phyloP scores from a whole-genome alignment of 2,797 vertebrate genomes.

The Anolis apletophallus region DNA sequence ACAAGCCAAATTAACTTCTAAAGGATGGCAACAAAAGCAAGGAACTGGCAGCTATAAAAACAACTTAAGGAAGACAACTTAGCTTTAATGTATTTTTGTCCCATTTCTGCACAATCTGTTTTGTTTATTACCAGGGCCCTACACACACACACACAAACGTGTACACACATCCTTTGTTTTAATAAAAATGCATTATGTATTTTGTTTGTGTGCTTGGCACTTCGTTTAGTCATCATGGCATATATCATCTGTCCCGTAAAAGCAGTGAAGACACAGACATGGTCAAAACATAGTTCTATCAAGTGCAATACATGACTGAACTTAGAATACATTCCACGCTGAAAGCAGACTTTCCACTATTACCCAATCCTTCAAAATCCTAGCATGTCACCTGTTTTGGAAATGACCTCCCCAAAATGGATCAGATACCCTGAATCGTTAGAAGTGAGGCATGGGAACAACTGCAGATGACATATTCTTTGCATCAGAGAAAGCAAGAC shows the following conservation, averaged over 20 bases:
- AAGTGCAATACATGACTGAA: background rate
- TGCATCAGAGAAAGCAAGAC: slow-evolving; percentile 35
- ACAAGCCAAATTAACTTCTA: slow-evolving; percentile 46
- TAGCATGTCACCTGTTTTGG: background rate
- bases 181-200: slow-evolving; percentile 48
- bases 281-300: background rate
- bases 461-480: slow-evolving; percentile 29
- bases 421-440: background rate
- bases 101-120: slow-evolving; percentile 12
- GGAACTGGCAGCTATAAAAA: slow-evolving; percentile 40
- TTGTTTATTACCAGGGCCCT: slow-evolving; percentile 5
- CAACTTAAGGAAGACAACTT: slow-evolving; percentile 53
- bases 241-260: background rate
- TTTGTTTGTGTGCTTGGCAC: slow-evolving; percentile 34
- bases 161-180: slow-evolving; percentile 3
- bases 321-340: background rate
- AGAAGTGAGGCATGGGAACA: background rate
- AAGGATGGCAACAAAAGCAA: slow-evolving; percentile 58
- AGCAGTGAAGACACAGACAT: slow-evolving; percentile 12
- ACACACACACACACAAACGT: too few species aligned
- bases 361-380: background rate
- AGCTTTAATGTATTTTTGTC: slow-evolving; percentile 39
- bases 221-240: background rate
- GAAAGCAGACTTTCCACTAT: background rate
- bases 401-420: background rate